Conservation (phyloP, 53 echinoderm and acorn worm species). For the Luidia sarsii region DNA sequence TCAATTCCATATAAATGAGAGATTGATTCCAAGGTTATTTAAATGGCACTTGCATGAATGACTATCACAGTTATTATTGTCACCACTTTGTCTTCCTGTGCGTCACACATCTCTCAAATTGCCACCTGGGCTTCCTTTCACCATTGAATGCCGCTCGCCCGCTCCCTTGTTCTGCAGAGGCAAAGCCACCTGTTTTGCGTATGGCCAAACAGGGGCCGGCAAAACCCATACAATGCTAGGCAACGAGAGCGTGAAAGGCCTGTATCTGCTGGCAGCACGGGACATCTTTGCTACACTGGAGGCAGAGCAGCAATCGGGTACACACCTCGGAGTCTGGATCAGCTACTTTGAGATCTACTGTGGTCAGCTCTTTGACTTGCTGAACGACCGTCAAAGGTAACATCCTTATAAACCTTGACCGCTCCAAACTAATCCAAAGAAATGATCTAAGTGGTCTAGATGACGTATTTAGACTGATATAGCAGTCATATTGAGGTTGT, state of each 20-base stretch:
- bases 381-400: constrained; percentile 89
- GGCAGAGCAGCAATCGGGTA: constrained; percentile 18
- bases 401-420: too few species aligned
- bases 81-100: neutral
- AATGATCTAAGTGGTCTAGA: too few species aligned
- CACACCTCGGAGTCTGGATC: constrained; percentile 69
- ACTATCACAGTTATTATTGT: too few species aligned
- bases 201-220: constrained; percentile 95
- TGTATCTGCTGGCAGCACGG: constrained; percentile 85
- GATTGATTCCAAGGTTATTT: too few species aligned
- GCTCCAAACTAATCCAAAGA: too few species aligned
- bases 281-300: constrained; percentile 75
- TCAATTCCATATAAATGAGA: too few species aligned
- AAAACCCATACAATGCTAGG: constrained; percentile 95
- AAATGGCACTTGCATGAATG: too few species aligned
- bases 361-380: constrained; percentile 91
- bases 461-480: too few species aligned
- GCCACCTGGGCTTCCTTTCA: too few species aligned
- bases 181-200: constrained; percentile 92
- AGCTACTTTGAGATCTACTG: constrained; percentile 99
- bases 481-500: too few species aligned
- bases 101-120: too few species aligned
- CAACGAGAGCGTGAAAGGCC: constrained; percentile 69
- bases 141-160: too few species aligned
- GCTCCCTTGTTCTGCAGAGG: neutral